Evolutionary conservation across 1,140 invertebrate genomes (phyloP).

Genomic region (Zaprionus vittiger): DNA sequence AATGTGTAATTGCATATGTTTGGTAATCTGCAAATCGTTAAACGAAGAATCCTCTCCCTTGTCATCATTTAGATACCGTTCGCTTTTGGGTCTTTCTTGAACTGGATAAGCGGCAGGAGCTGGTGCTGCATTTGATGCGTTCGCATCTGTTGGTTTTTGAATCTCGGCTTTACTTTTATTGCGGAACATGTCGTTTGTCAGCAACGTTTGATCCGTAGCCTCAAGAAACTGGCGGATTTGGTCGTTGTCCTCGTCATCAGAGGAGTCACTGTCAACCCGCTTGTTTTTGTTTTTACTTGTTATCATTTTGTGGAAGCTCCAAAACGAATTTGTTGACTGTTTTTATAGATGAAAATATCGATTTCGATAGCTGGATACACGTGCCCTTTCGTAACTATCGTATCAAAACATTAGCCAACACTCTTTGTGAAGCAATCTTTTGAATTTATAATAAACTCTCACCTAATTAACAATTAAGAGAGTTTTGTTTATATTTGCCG

Average conservation of each 20-base stretch:
- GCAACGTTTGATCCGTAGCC: constrained; percentile 1
- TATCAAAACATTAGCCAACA: neutral
- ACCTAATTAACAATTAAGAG: too few species aligned
- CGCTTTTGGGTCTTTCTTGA: constrained; percentile 32
- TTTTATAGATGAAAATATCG: neutral
- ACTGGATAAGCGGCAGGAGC: neutral
- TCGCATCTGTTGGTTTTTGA: neutral
- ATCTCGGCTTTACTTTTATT: neutral
- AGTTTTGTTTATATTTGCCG: too few species aligned
- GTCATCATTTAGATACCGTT: constrained; percentile 49
- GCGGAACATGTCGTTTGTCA: constrained; percentile 1
- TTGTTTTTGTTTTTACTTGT: neutral
- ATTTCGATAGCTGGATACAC: neutral
- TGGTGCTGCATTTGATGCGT: neutral
- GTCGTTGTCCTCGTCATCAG: neutral
- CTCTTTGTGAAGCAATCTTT: neutral
- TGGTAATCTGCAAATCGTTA: constrained; percentile 51
- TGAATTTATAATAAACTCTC: neutral
- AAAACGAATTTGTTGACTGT: neutral
- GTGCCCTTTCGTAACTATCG: neutral
- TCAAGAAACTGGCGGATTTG: neutral
- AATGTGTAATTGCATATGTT: constrained; percentile 64
- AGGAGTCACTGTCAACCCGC: neutral
- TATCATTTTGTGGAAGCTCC: neutral
- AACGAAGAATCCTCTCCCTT: neutral